Evolutionary conservation across 2,113 vertebrate species (phyloP), one percentile per base, ranked within the genome.

Genomic region (Saccopteryx leptura): DNA sequence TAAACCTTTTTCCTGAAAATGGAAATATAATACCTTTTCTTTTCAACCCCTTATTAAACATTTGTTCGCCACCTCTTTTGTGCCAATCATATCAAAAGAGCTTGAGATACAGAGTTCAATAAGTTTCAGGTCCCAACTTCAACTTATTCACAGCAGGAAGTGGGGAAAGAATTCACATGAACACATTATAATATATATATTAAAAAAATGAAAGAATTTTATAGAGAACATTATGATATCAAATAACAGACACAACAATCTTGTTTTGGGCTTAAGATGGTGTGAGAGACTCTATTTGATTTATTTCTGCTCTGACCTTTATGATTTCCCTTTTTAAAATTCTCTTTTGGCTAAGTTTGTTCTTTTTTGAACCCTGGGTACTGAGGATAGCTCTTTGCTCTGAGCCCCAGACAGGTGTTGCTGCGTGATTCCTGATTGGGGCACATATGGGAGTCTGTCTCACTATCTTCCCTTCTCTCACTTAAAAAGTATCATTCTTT

Each of bases 1-100:
- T 60, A 81, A 11, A 66, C 9, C 58, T 71, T 71, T 71, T 48
- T 86, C 74, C 75, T 52, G 15, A 93, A 96, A 79, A 90, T 80
- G 9, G 50, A 54, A 96, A 54, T 68, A 2, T 2, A 84, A 1
- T 82, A 13, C 31, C 54, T 52, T 86, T 84, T 92, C 26, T 84
- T 72, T 61, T 75, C 19, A 90, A 10, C 13, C 26, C 54, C 75
- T 72, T 86, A 61, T 54, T 5, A 65, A 56, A 69, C 13, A 54
- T 48, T 60, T 82, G 28, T 50, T 31, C 39, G 9, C n/a, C 13
- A 87, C 28, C 18, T 88, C 12, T 76, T 86, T 50, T 82, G n/a
- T 87, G 9, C 21, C 28, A 9, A 21, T 24, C 26, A 83, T 28
- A 23, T 68, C 48, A 6, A 60, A 72, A 33, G 18, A 75, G 5